These are phyloP conservation scores for Caenorhabditis doughertyi DNA, from an alignment of 2,888 invertebrate species.

Conservation along the genomic window DNA sequence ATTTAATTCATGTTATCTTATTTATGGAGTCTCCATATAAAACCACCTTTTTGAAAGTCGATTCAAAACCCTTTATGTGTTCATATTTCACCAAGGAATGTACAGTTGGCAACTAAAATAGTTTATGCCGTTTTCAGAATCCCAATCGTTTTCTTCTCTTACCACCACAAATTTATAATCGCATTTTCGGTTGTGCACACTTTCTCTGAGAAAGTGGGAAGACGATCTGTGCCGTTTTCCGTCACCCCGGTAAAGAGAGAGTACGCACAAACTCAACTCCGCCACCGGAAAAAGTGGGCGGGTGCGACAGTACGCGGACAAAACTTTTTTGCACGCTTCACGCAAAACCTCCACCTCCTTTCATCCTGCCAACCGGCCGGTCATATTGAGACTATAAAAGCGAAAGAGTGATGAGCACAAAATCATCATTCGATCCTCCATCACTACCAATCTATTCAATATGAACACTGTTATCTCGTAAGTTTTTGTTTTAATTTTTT, in stretches of 20 bases:
- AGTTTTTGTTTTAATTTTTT: slow-evolving; percentile 31
- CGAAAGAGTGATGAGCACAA: slow-evolving; percentile 44
- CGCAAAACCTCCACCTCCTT: slow-evolving; percentile 47
- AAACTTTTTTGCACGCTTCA: slow-evolving; percentile 55
- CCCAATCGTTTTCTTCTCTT: slow-evolving; percentile 24
- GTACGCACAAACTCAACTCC: slow-evolving; percentile 33
- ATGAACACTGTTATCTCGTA: slow-evolving; percentile 66
- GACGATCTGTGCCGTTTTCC: slow-evolving; percentile 10
- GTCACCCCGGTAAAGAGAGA: background rate
- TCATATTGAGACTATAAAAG: slow-evolving; percentile 52
- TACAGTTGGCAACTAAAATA: background rate
- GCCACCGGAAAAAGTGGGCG: slow-evolving; percentile 34
- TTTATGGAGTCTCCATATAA: no score
- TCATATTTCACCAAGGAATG: no score
- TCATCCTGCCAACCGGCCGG: slow-evolving; percentile 31
- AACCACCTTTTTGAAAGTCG: no score
- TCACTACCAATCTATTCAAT: slow-evolving; percentile 15
- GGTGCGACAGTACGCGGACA: slow-evolving; percentile 27
- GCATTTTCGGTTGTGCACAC: slow-evolving; percentile 40
- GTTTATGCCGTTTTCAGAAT: background rate
- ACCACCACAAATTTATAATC: slow-evolving; percentile 27
- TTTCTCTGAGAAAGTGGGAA: slow-evolving; percentile 29
- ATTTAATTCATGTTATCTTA: no score
- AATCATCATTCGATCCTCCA: slow-evolving; percentile 58
- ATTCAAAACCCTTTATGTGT: no score